A percentile compares a stretch with the other conserved stretches of the same genome.
phyloP scores from a whole-genome alignment of 2,888 invertebrate species.

The Cerastis rubricosa region DNA sequence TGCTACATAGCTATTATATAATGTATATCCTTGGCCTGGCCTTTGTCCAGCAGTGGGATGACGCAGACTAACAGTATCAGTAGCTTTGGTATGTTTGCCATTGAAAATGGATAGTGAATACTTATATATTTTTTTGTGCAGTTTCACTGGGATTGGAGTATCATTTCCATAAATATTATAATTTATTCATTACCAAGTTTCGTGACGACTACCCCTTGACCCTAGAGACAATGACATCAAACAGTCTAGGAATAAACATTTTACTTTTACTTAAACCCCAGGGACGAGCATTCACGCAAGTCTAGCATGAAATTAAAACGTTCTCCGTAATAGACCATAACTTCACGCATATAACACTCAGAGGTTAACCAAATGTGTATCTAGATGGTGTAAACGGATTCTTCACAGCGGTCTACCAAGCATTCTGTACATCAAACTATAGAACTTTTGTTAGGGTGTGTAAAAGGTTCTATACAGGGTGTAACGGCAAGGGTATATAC shows the following conservation, averaged over 20 bases:
- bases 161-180: conserved; percentile 3
- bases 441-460: no score
- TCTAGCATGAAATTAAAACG: not conserved
- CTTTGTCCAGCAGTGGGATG: no score
- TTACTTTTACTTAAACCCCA: not conserved
- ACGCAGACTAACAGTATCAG: no score
- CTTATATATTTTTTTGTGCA: not conserved
- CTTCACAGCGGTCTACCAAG: not conserved
- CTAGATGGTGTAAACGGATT: not conserved
- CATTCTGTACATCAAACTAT: no score
- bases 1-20: no score
- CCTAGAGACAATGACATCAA: conserved; percentile 5
- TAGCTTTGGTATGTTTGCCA: no score
- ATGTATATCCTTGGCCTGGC: no score
- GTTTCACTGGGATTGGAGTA: not conserved
- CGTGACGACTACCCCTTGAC: conserved; percentile 9
- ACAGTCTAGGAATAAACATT: conserved; percentile 4
- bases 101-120: no score
- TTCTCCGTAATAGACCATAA: not conserved
- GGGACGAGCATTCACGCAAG: conserved; percentile 7
- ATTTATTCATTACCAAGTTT: conserved; percentile 2
- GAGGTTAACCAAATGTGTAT: not conserved
- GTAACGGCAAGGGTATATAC: no score
- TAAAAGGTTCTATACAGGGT: no score
- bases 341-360: not conserved